phyloP scores from a whole-genome alignment of 2,113 vertebrate species.

The Catharus bicknelli region DNA sequence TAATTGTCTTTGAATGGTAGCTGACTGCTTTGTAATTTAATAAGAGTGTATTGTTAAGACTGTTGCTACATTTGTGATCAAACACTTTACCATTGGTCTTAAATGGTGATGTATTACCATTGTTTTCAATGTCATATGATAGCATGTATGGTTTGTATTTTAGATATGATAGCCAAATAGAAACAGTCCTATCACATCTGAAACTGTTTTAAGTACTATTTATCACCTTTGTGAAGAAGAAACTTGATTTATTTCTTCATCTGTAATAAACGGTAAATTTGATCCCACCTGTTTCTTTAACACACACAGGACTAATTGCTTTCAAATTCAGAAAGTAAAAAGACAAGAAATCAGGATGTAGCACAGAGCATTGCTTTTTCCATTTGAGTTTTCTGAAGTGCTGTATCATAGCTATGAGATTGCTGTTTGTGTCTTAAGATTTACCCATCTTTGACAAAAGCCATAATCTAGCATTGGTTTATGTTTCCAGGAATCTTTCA shows the following conservation, averaged over 20 bases:
- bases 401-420: neutral
- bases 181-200: neutral
- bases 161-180: constrained; percentile 8
- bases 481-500: neutral
- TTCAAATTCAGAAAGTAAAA: neutral
- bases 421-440: neutral
- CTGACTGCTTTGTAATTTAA: constrained; percentile 27
- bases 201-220: constrained; percentile 12
- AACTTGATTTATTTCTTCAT: neutral
- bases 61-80: neutral
- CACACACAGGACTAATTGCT: neutral
- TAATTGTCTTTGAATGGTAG: constrained; percentile 4
- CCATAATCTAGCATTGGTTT: neutral
- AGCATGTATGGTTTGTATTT: neutral
- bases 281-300: neutral
- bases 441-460: neutral
- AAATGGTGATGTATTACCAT: neutral
- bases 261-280: neutral
- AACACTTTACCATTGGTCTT: neutral
- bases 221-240: neutral
- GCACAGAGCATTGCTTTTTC: neutral
- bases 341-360: neutral
- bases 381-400: neutral
- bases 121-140: neutral
- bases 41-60: neutral